These are phyloP conservation scores for Stegodyphus dumicola DNA, from an alignment of 1,140 invertebrate genomes.

Conservation along the genomic window DNA sequence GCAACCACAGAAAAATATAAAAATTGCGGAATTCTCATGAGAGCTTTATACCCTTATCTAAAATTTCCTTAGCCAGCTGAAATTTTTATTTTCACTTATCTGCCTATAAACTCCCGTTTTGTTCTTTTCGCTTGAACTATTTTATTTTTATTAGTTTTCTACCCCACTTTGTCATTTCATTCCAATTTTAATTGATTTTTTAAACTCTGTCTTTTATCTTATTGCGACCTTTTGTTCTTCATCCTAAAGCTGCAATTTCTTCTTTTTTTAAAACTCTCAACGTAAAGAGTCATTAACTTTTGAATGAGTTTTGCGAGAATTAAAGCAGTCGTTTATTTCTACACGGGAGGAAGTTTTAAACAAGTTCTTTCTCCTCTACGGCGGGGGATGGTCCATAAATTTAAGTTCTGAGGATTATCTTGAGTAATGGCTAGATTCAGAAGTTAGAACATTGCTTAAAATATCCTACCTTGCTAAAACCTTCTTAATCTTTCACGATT, in stretches of 20 bases:
- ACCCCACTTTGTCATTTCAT: slow-evolving; percentile 47
- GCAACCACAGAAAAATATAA: too few relatives aligned
- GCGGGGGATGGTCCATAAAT: neutral
- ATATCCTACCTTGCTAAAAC: too few relatives aligned
- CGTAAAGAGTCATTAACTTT: slow-evolving; percentile 54
- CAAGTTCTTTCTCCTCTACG: neutral
- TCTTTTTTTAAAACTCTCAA: slow-evolving; percentile 9
- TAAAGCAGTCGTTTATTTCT: slow-evolving; percentile 12
- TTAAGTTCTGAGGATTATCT: too few relatives aligned
- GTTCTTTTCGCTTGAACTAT: neutral
- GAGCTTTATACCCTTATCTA: neutral
- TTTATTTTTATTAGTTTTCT: neutral
- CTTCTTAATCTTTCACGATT: too few relatives aligned
- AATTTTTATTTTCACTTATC: neutral
- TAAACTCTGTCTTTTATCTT: slow-evolving; percentile 43
- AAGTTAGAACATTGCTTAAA: too few relatives aligned
- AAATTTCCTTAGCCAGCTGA: neutral
- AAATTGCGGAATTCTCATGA: neutral
- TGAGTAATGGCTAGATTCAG: too few relatives aligned
- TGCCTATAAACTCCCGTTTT: neutral
- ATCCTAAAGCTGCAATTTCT: neutral
- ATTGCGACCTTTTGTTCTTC: slow-evolving; percentile 27
- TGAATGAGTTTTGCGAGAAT: slow-evolving; percentile 45
- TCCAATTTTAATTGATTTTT: slow-evolving; percentile 58
- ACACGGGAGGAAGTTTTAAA: neutral